Base-by-base conservation (phyloP, 2,888 invertebrate species). In the Drosophila sordidula region DNA sequence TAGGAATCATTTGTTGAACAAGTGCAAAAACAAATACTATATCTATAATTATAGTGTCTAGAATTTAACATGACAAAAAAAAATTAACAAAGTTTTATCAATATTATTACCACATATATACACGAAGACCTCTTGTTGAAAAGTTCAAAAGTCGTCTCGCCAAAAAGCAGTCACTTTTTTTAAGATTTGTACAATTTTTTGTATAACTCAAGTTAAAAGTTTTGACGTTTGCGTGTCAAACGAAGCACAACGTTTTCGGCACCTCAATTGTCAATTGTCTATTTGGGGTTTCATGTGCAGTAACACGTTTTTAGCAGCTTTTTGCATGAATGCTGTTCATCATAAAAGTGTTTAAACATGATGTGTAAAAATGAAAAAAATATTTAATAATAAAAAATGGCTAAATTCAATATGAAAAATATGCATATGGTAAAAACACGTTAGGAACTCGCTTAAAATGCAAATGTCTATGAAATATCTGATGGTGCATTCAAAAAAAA, bases 381-480 rank as follows among this genome's bases (percentile, higher is more conserved):
- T 3, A 29, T 9, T 55, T 56, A 49, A 8, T 12, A 45, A 54
- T 42, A 55, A 50, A 47, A 45, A 44, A 45, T 18, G 32, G 50
- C 64, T 52, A 62, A 69, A 51, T 45, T 52, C 52, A 39, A 54
- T 26, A 67, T 57, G 18, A 69, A 45, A 64, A 64, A 75, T 66
- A 59, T 74, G 65, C 75, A 80, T 49, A 58, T 50, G 26, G 41
- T 29, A 44, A 49, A 78, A 80, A 69, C 45, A 51, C 16, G 62
- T 71, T 71, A 51, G 45, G n/a, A 80, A 67, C 79, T 50, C 58
- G 82, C 59, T 62, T 64, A 42, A 29, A 38, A 44, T 51, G 61
- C 59, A 39, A 66, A 52, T 25, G 26, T 44, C 46, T 61, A 59
- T 26, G 49, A 56, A 57, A 54, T 44, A 59, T 44, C 41, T 58